Conservation (phyloP, 1,140 invertebrate genomes). For the Cyclargus thomasi region DNA sequence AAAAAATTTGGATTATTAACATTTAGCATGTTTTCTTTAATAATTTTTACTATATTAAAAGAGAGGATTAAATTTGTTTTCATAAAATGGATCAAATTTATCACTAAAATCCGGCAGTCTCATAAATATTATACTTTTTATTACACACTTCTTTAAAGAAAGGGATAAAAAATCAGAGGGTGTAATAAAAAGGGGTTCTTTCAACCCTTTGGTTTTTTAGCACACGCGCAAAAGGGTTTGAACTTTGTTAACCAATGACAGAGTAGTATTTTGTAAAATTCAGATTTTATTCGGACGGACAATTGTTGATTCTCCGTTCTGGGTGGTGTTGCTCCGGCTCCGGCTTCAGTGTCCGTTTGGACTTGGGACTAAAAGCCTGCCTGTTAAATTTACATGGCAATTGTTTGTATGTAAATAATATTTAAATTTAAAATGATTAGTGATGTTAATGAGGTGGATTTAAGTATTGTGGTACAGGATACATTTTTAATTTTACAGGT, state of each 20-base stretch:
- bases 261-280: slow-evolving; percentile 45
- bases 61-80: too few relatives aligned
- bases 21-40: too few relatives aligned
- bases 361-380: slow-evolving; percentile 37
- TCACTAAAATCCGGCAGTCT: not conserved
- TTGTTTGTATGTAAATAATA: not conserved
- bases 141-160: slow-evolving; percentile 25
- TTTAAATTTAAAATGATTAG: not conserved
- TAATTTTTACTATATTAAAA: too few relatives aligned
- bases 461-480: not conserved
- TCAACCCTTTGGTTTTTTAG: slow-evolving; percentile 70
- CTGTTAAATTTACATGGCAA: slow-evolving; percentile 33
- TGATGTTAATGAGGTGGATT: not conserved
- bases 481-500: not conserved
- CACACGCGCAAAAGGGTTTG: slow-evolving; percentile 67
- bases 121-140: not conserved
- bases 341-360: slow-evolving; percentile 39
- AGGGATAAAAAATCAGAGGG: slow-evolving; percentile 50
- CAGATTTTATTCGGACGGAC: slow-evolving; percentile 53
- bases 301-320: slow-evolving; percentile 26
- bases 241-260: slow-evolving; percentile 57
- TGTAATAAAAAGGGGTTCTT: slow-evolving; percentile 59
- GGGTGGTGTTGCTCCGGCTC: slow-evolving; percentile 31
- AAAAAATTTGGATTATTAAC: too few relatives aligned
- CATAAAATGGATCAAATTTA: not conserved